phyloP scores from a whole-genome alignment of 1,140 invertebrate genomes.

The Drosophila subpulchrella region DNA sequence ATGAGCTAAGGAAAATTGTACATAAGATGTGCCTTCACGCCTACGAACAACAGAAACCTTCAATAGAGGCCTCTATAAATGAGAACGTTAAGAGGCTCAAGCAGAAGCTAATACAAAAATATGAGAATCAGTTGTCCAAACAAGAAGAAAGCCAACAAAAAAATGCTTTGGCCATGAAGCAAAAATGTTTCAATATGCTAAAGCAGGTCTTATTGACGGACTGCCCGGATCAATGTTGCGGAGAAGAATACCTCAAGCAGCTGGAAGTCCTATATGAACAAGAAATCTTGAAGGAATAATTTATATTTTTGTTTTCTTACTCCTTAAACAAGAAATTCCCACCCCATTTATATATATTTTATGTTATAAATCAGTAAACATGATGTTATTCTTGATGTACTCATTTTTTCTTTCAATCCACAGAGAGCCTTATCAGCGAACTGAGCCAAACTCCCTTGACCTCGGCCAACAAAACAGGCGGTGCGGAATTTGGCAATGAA shows the following conservation, averaged over 20 bases:
- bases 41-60: constrained; percentile 12
- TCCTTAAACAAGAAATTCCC: not conserved
- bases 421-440: constrained; percentile 67
- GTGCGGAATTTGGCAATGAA: constrained; percentile 27
- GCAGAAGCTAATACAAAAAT: constrained; percentile 33
- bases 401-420: constrained; percentile 2
- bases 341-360: not conserved
- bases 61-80: not conserved
- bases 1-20: constrained; percentile 36
- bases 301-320: not conserved
- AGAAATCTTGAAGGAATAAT: constrained; percentile 12
- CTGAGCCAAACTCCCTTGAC: constrained; percentile 51
- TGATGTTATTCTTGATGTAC: not conserved
- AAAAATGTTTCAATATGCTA: constrained; percentile 48
- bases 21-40: constrained; percentile 1
- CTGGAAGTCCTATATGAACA: constrained; percentile 42
- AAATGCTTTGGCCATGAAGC: constrained; percentile 9
- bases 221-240: not conserved
- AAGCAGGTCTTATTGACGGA: constrained; percentile 15
- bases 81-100: constrained; percentile 22
- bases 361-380: constrained; percentile 4
- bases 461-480: constrained; percentile 28
- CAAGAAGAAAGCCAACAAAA: constrained; percentile 4
- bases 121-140: constrained; percentile 23
- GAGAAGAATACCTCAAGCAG: constrained; percentile 38